Base-by-base conservation (phyloP, 2,888 invertebrate genomes). In the Amphipyra berbera region DNA sequence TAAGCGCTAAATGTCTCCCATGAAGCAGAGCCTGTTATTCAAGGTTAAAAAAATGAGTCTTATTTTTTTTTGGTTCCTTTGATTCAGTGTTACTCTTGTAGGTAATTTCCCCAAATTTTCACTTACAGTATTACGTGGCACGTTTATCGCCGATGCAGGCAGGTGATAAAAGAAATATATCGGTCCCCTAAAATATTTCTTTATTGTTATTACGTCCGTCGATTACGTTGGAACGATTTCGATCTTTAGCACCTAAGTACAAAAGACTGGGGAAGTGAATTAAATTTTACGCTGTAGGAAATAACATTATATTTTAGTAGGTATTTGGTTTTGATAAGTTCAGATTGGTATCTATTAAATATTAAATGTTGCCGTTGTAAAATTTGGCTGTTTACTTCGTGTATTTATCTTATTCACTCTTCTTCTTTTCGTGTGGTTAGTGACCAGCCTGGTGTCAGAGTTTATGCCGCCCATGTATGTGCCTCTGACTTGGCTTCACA, bases 151-250 rank as follows among this genome's bases (percentile, higher is more conserved):
- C 61, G 67, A 70, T 70, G 56, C 52, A 60, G 56, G 15, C 21
- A 52, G 47, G 58, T 50, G 74, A 74, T 74, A 74, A 74, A 63
- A 61, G 50, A 62, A 66, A 66, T 66, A 61, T 73, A 73, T 69
- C 30, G 69, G 61, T 21, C 15, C 38, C 46, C 53, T 62, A 59
- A 69, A 73, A 61, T 57, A 73, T 61, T 64, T 65, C 56, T 64
- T 65, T 73, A 73, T 21, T 57, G 61, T 64, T 73, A 73, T 73
- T 69, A 69, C 56, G 33, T 44, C 40, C 59, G 37, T 50, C 56
- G 53, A 62, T 68, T 62, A 57, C 69, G 30, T 50, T 47, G 13
- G 61, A 55, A 35, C 50, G 61, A 65, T 69, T 60, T 57, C 33
- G 59, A 65, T 69, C 60, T 71, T 60, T 56, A 58, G 38, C 45